Percentiles rank a stretch among this genome's conserved stretches.
phyloP scores from a whole-genome alignment of 2,797 vertebrate species.

The Lepilemur ruficaudatus region DNA sequence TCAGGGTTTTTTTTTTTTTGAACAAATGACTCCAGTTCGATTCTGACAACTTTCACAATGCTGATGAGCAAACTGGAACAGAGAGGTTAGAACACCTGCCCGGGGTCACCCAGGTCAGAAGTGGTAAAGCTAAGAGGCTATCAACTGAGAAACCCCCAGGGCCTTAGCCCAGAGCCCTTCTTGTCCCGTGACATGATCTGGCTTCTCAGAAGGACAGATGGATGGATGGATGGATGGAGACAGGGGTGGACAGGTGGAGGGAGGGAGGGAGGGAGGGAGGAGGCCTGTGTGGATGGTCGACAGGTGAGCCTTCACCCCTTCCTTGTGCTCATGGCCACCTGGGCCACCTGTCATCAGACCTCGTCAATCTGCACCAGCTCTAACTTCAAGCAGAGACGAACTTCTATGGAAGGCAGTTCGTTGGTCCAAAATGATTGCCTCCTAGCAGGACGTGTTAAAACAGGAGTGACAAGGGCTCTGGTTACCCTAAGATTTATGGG shows the following conservation, averaged over 20 bases:
- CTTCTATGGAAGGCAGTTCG: constrained; percentile 6
- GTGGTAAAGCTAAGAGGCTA: background rate
- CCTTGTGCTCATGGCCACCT: background rate
- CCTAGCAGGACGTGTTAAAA: constrained; percentile 40
- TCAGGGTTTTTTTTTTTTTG: background rate
- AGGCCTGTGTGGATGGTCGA: rapidly evolving
- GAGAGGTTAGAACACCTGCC: background rate
- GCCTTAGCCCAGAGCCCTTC: background rate
- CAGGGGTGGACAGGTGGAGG: no score
- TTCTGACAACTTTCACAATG: background rate
- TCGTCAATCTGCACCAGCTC: background rate
- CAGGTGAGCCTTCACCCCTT: background rate
- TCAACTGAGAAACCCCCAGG: background rate
- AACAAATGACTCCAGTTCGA: background rate
- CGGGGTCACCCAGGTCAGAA: background rate
- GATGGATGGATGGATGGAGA: background rate
- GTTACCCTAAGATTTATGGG: constrained; percentile 61
- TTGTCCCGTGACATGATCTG: rapidly evolving
- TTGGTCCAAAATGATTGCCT: constrained; percentile 47
- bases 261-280: no score
- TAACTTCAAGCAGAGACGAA: constrained; percentile 5
- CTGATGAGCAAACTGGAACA: background rate
- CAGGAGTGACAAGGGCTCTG: background rate
- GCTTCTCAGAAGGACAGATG: background rate
- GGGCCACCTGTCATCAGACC: background rate